These are phyloP conservation scores for Erannis defoliaria DNA, from an alignment of 2,888 invertebrate species.

Conservation along the genomic window DNA sequence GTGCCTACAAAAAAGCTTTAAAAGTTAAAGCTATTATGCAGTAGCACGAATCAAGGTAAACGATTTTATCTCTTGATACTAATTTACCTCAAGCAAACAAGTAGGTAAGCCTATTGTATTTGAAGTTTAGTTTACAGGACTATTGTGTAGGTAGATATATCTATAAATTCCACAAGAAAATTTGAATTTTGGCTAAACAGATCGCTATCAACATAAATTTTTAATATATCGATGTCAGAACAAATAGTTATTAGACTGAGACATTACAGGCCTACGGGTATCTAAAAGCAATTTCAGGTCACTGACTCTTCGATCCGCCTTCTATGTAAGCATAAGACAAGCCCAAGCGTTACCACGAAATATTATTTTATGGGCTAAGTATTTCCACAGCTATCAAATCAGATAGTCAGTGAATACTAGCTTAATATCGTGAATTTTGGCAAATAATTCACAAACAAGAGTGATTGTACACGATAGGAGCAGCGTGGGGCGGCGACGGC, in stretches of 20 bases:
- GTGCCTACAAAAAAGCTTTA: constrained; percentile 28
- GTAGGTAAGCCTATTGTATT: constrained; percentile 12
- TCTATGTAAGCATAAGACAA: constrained; percentile 17
- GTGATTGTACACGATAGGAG: constrained; percentile 64
- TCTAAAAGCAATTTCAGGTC: constrained; percentile 29
- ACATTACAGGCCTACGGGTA: neutral
- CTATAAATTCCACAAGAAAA: neutral
- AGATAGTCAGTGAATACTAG: constrained; percentile 47
- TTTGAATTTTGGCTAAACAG: neutral
- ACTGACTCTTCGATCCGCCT: constrained; percentile 25
- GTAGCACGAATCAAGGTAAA: constrained; percentile 23
- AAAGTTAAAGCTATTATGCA: constrained; percentile 31
- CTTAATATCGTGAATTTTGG: constrained; percentile 58
- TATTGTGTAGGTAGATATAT: neutral
- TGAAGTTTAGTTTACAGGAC: neutral
- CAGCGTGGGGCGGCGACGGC: constrained; percentile 64
- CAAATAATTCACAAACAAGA: constrained; percentile 62
- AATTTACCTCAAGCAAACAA: constrained; percentile 6
- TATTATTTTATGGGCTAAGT: constrained; percentile 35
- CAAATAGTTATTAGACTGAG: neutral
- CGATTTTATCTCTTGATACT: constrained; percentile 15
- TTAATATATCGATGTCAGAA: constrained; percentile 9
- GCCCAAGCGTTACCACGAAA: constrained; percentile 14
- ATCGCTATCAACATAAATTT: constrained; percentile 10
- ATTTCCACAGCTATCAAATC: constrained; percentile 39